Evolutionary conservation across 2,888 invertebrate species (phyloP).

Genomic region (Deroplatys truncata): DNA sequence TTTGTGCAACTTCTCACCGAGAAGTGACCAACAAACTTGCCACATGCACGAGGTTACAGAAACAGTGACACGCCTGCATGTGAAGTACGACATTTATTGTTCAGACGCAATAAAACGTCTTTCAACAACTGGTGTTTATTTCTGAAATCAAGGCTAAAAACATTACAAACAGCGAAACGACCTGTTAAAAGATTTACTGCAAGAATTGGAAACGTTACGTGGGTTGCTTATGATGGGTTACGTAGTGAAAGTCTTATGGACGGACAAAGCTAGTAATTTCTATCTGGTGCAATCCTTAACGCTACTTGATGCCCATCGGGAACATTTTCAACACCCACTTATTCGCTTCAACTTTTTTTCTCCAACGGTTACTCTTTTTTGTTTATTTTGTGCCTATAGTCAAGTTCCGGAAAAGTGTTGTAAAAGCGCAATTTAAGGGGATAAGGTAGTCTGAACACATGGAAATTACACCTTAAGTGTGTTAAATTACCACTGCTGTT

Average conservation of each 20-base stretch:
- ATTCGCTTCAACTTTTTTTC: neutral
- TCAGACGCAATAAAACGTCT: neutral
- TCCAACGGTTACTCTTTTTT: too few relatives aligned
- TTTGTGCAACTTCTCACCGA: too few relatives aligned
- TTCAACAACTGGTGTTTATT: neutral
- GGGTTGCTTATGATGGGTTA: neutral
- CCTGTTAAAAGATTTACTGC: neutral
- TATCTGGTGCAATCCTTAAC: neutral
- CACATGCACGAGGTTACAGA: too few relatives aligned
- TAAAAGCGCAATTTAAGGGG: too few relatives aligned
- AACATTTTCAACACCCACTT: neutral
- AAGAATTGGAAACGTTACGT: neutral
- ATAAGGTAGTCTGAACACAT: too few relatives aligned
- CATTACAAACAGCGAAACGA: neutral
- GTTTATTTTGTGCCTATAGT: too few relatives aligned
- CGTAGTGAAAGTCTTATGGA: neutral
- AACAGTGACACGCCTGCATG: neutral
- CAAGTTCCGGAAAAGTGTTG: too few relatives aligned
- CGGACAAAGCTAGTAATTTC: neutral
- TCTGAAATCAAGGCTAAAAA: neutral
- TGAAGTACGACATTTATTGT: neutral
- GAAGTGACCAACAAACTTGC: too few relatives aligned
- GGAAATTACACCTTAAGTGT: too few relatives aligned
- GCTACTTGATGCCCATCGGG: neutral
- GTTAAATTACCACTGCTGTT: too few relatives aligned